Evolutionary conservation across 2,113 vertebrate genomes (phyloP).

Genomic region (Silurus glanis): DNA sequence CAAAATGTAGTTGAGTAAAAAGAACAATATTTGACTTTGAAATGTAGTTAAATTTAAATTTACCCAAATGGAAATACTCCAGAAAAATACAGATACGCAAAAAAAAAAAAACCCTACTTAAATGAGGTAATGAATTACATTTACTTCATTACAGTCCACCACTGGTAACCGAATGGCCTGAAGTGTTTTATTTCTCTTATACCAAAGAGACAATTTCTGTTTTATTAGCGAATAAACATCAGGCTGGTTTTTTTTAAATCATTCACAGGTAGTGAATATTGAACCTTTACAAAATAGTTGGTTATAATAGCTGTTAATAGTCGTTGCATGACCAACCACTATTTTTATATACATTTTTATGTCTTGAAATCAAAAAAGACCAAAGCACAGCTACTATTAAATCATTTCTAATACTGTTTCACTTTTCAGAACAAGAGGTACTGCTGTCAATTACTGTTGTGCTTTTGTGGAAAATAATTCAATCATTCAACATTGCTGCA

Average conservation of each 20-base stretch:
- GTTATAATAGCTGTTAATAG: background rate
- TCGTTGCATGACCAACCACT: background rate
- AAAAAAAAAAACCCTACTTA: too few species aligned
- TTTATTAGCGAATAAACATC: background rate
- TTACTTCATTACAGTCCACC: too few species aligned
- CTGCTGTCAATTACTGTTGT: background rate
- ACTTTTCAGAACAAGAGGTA: too few species aligned
- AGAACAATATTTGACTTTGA: too few species aligned
- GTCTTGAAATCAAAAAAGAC: background rate
- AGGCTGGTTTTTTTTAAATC: background rate
- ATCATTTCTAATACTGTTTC: too few species aligned
- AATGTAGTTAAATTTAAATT: too few species aligned
- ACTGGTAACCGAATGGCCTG: background rate
- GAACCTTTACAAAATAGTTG: background rate
- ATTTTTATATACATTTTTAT: background rate
- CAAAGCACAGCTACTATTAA: background rate
- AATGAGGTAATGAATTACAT: too few species aligned
- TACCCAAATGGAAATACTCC: too few species aligned
- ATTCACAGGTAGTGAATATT: background rate
- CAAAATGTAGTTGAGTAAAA: too few species aligned
- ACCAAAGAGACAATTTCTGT: background rate
- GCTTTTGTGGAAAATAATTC: background rate
- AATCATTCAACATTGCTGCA: background rate
- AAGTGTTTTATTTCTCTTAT: background rate
- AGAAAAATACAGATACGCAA: too few species aligned